Evolutionary conservation across 2,888 invertebrate species (phyloP).

Genomic region (Meiosimyza platycephala): DNA sequence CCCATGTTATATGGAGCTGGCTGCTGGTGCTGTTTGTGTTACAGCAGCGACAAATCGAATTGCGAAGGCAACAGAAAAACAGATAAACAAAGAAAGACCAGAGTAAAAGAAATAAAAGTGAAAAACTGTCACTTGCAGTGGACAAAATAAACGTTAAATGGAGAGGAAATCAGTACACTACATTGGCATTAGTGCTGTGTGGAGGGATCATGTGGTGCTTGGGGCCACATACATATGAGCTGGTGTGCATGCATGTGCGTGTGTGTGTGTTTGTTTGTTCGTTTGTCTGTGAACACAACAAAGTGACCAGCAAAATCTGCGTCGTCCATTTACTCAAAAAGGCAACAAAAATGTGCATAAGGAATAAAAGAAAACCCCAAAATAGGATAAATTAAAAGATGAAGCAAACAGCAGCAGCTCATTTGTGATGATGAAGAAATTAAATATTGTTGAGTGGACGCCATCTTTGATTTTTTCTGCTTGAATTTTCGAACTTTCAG

Average conservation of each 20-base stretch:
- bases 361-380: not conserved
- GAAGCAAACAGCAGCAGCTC: not conserved
- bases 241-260: not conserved
- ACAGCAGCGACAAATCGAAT: constrained; percentile 24
- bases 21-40: not conserved
- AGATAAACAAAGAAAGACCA: constrained; percentile 3
- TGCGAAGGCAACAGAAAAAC: constrained; percentile 7
- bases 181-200: not conserved
- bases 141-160: constrained; percentile 29
- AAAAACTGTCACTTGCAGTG: constrained; percentile 33
- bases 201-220: not conserved
- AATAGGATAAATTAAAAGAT: constrained; percentile 8
- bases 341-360: not conserved
- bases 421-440: constrained; percentile 17
- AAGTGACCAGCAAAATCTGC: constrained; percentile 15
- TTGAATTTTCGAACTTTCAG: not conserved
- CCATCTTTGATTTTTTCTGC: constrained; percentile 10
- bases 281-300: constrained; percentile 15
- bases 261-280: constrained; percentile 1
- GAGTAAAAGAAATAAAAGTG: constrained; percentile 9
- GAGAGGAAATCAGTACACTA: constrained; percentile 9
- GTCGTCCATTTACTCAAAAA: not conserved
- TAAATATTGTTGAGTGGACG: constrained; percentile 13
- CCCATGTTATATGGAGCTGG: not conserved
- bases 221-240: not conserved